These are phyloP conservation scores for Nesogale talazaci DNA, from an alignment of 2,113 vertebrate species.

Conservation along the genomic window DNA sequence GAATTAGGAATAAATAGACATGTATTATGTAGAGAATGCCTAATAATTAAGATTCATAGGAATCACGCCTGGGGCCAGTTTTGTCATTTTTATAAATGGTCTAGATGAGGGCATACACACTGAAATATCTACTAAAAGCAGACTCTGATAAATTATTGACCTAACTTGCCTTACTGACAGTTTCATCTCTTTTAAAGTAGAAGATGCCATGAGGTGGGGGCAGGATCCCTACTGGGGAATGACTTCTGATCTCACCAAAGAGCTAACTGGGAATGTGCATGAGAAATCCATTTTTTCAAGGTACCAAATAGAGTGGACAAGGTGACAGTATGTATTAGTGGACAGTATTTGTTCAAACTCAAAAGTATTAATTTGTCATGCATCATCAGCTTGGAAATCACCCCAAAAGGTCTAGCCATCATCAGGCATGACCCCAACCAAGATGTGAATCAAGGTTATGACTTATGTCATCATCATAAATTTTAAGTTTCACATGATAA, in stretches of 20 bases:
- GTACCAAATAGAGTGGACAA: background rate
- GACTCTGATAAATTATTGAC: constrained; percentile 72
- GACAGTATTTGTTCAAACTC: background rate
- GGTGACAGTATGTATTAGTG: background rate
- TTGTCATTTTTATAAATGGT: constrained; percentile 62
- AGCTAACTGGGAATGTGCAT: background rate
- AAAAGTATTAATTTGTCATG: constrained; percentile 36
- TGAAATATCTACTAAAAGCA: constrained; percentile 61
- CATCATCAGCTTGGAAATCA: background rate
- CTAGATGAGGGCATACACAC: constrained; percentile 39
- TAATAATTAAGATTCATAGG: constrained; percentile 60
- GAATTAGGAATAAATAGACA: background rate
- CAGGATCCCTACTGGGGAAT: constrained; percentile 22
- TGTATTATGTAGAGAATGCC: constrained; percentile 15
- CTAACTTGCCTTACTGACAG: constrained; percentile 65
- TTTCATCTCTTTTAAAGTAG: constrained; percentile 68
- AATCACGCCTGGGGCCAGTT: constrained; percentile 32
- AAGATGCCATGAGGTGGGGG: background rate
- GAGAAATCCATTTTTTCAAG: constrained; percentile 30
- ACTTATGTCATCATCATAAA: background rate
- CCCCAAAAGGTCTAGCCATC: background rate
- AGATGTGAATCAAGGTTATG: constrained; percentile 7
- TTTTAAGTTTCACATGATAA: constrained; percentile 8
- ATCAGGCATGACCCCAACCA: background rate
- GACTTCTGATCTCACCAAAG: constrained; percentile 46